Percentiles rank a stretch among this genome's conserved stretches.
Conservation (phyloP, 2,113 vertebrate genomes). For the Poeciliopsis prolifica region DNA sequence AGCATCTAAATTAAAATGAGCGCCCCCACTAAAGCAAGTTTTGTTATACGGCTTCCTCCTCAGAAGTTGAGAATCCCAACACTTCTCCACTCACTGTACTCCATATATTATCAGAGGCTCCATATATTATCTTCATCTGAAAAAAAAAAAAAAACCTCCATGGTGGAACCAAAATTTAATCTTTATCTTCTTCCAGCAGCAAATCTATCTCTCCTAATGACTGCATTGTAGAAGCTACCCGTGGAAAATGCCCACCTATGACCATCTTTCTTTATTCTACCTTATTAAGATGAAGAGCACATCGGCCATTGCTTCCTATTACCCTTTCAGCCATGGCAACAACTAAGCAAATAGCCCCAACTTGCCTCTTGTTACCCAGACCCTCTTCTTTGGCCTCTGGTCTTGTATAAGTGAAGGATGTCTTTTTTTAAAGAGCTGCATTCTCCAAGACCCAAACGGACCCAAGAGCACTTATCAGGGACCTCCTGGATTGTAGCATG, state of each 20-base stretch:
- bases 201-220: conserved; percentile 9
- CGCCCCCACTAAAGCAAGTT: too few relatives aligned
- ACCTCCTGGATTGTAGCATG: conserved; percentile 66
- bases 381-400: conserved; percentile 68
- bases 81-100: too few relatives aligned
- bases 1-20: too few relatives aligned
- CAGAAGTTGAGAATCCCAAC: too few relatives aligned
- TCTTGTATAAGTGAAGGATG: conserved; percentile 74
- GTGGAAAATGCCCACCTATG: conserved; percentile 61
- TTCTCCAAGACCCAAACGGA: conserved; percentile 58
- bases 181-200: too few relatives aligned
- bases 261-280: conserved; percentile 64
- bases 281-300: conserved; percentile 72
- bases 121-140: too few relatives aligned
- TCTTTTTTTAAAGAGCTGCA: conserved; percentile 67
- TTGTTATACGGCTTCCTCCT: too few relatives aligned
- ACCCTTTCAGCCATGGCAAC: conserved; percentile 73
- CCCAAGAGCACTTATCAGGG: conserved; percentile 65
- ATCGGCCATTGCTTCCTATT: conserved; percentile 69
- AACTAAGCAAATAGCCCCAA: conserved; percentile 70
- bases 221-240: conserved; percentile 38
- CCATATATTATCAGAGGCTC: too few relatives aligned
- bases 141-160: too few relatives aligned
- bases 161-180: too few relatives aligned
- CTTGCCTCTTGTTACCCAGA: conserved; percentile 66